These are phyloP conservation scores for Actias luna DNA, from an alignment of 2,888 invertebrate genomes.

Conservation along the genomic window DNA sequence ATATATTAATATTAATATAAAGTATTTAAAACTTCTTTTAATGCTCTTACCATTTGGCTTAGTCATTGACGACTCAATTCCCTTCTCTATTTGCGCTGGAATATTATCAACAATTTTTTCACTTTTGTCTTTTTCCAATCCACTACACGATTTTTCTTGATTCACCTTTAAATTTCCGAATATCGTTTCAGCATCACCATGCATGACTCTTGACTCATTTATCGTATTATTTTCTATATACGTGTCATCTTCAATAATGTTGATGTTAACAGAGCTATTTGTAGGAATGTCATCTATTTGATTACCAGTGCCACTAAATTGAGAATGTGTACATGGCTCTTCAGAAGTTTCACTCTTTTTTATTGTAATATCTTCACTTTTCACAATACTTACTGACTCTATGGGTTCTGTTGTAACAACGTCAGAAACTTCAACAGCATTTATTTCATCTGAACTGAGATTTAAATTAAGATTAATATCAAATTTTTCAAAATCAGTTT, in stretches of 20 bases:
- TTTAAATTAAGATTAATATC: neutral
- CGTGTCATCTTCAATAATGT: neutral
- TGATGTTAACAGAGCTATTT: neutral
- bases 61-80: neutral
- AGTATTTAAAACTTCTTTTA: no score
- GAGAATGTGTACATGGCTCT: neutral
- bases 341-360: neutral
- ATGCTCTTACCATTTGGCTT: neutral
- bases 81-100: neutral
- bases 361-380: neutral
- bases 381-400: neutral
- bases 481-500: conserved; percentile 26
- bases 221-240: neutral
- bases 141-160: neutral
- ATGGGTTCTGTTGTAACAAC: neutral
- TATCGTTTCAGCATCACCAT: neutral
- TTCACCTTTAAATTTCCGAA: neutral
- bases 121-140: neutral
- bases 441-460: neutral
- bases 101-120: neutral
- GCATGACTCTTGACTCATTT: neutral
- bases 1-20: neutral
- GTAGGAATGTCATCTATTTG: neutral
- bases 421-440: neutral
- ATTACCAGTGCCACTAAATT: no score